A percentile compares a stretch with the other conserved stretches of the same genome.
These are phyloP conservation scores for Psylliodes chrysocephalus DNA, from an alignment of 2,888 invertebrate genomes.

Conservation along the genomic window DNA sequence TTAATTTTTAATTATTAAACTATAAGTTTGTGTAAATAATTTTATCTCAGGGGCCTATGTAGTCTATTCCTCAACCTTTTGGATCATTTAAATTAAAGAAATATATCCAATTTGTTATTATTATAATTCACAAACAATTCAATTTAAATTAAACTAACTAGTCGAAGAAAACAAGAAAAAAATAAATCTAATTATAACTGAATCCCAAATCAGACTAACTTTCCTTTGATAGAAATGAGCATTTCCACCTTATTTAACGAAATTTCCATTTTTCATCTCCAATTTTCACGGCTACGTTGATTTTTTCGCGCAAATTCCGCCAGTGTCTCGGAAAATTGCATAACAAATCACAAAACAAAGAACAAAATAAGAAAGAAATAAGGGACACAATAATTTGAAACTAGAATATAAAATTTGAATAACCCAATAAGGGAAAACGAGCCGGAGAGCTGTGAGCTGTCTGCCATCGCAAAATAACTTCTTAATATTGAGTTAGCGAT, in stretches of 20 bases:
- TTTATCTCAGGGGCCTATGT: no score
- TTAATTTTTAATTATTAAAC: no score
- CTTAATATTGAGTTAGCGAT: constrained; percentile 54
- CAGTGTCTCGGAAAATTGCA: constrained; percentile 30
- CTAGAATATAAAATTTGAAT: constrained; percentile 53
- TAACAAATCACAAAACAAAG: constrained; percentile 38
- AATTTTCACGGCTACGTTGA: constrained; percentile 17
- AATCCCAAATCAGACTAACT: not conserved
- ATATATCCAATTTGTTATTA: no score
- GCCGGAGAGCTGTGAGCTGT: constrained; percentile 32
- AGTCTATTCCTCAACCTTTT: no score
- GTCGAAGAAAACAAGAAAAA: no score
- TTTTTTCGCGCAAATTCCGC: constrained; percentile 12
- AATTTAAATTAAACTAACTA: no score
- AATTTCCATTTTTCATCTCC: constrained; percentile 26
- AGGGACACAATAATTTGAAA: constrained; percentile 42
- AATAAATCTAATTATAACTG: not conserved
- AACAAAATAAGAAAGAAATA: constrained; percentile 40
- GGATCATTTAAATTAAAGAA: no score
- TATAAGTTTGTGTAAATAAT: no score
- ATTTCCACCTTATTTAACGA: constrained; percentile 20
- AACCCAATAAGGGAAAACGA: constrained; percentile 51
- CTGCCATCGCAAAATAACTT: constrained; percentile 52
- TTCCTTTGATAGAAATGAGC: constrained; percentile 14
- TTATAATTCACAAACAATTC: no score